Conservation (phyloP, 2,888 invertebrate species). For the Epistrophe grossulariae region DNA sequence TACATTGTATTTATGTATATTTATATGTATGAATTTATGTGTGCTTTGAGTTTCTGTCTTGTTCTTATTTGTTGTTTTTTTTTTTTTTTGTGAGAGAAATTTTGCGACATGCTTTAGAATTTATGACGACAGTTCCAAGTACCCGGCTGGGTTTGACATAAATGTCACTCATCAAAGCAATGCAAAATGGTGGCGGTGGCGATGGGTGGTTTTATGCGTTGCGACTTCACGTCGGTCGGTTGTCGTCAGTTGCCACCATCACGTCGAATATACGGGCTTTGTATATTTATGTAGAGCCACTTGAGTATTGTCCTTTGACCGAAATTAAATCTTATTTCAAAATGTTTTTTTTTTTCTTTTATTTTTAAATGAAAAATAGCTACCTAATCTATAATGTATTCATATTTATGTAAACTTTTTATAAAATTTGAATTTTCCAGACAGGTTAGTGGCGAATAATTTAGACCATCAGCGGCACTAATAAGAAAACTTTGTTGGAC, state of each 20-base stretch:
- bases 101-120: constrained; percentile 45
- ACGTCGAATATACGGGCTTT: not conserved
- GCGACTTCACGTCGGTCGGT: not conserved
- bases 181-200: not conserved
- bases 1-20: not conserved
- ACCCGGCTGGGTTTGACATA: constrained; percentile 17
- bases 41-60: not conserved
- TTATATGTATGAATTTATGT: not conserved
- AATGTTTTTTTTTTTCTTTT: not conserved
- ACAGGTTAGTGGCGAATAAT: not conserved
- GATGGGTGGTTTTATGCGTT: constrained; percentile 38
- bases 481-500: not conserved
- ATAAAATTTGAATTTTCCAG: constrained; percentile 17
- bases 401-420: not conserved
- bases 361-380: not conserved
- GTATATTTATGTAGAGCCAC: not conserved
- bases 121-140: constrained; percentile 37
- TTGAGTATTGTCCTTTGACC: constrained; percentile 11
- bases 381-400: too few species aligned
- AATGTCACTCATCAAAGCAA: constrained; percentile 19
- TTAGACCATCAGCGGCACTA: not conserved
- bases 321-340: constrained; percentile 15
- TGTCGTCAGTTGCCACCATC: not conserved
- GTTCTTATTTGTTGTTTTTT: constrained; percentile 4
- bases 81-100: not conserved